These are phyloP conservation scores for Petaurus breviceps DNA, from an alignment of 2,113 vertebrate genomes.

Conservation along the genomic window DNA sequence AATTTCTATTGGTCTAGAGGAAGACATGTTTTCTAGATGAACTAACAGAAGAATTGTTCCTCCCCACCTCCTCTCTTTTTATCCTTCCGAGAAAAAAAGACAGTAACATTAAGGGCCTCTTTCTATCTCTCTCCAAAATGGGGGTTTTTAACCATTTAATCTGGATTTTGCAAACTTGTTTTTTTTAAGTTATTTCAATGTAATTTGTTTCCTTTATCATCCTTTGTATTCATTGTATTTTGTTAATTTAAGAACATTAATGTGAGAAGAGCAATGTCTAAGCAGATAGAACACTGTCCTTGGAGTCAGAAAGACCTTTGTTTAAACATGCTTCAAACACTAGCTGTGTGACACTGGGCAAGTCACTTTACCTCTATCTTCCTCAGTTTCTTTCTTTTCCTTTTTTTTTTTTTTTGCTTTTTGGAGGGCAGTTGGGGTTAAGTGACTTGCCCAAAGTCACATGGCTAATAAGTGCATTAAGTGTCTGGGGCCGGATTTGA, in stretches of 20 bases:
- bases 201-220: background rate
- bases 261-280: background rate
- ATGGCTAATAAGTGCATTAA: too few species aligned
- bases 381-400: background rate
- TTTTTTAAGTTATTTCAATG: background rate
- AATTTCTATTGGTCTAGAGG: background rate
- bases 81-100: background rate
- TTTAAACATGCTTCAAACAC: background rate
- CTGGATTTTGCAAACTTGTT: background rate
- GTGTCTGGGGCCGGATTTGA: too few species aligned
- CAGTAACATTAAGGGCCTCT: background rate
- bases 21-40: constrained; percentile 24
- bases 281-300: background rate
- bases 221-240: background rate
- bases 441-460: too few species aligned
- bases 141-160: background rate
- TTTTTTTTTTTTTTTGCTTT: too few species aligned
- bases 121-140: background rate
- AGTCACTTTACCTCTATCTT: background rate
- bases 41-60: background rate
- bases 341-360: background rate
- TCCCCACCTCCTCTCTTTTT: background rate
- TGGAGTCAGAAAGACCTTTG: background rate
- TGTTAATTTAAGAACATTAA: background rate
- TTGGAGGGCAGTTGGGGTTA: too few species aligned